Percentiles rank a stretch among this genome's conserved stretches.
phyloP scores from a whole-genome alignment of 1,140 invertebrate genomes.

The Leptinotarsa lineolata region DNA sequence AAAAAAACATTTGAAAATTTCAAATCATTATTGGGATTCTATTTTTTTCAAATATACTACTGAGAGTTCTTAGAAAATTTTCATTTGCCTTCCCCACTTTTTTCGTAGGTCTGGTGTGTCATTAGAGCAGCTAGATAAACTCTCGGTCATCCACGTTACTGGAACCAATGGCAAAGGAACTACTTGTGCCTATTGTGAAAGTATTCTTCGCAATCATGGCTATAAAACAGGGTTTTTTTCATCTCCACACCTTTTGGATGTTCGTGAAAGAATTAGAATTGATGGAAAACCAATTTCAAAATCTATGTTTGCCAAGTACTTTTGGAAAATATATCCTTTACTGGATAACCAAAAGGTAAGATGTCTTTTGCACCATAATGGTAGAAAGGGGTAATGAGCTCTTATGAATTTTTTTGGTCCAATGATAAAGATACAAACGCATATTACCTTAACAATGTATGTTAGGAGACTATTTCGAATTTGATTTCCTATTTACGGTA shows the following conservation, averaged over 20 bases:
- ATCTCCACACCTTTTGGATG: slow-evolving; percentile 92
- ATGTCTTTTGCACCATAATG: neutral
- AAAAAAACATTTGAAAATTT: too few species aligned
- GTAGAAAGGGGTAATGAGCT: too few species aligned
- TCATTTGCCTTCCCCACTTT: slow-evolving; percentile 2
- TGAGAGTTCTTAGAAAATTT: neutral
- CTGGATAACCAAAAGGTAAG: slow-evolving; percentile 60
- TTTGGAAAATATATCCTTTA: slow-evolving; percentile 79
- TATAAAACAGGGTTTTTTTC: slow-evolving; percentile 93
- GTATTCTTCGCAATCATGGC: slow-evolving; percentile 83
- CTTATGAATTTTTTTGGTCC: too few species aligned
- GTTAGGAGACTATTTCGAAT: too few species aligned
- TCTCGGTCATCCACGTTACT: slow-evolving; percentile 90
- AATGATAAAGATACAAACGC: too few species aligned
- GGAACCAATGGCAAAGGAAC: slow-evolving; percentile 97
- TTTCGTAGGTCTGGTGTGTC: slow-evolving; percentile 66
- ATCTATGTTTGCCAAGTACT: slow-evolving; percentile 76
- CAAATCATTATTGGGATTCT: neutral
- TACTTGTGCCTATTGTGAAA: slow-evolving; percentile 91
- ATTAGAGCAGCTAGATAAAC: slow-evolving; percentile 65
- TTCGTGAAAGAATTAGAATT: slow-evolving; percentile 90
- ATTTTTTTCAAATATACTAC: neutral
- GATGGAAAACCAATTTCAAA: slow-evolving; percentile 79
- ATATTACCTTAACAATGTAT: too few species aligned
- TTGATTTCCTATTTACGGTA: too few species aligned